Evolutionary conservation across 2,797 vertebrate species (phyloP).

Genomic region (Craterocephalus amniculus): DNA sequence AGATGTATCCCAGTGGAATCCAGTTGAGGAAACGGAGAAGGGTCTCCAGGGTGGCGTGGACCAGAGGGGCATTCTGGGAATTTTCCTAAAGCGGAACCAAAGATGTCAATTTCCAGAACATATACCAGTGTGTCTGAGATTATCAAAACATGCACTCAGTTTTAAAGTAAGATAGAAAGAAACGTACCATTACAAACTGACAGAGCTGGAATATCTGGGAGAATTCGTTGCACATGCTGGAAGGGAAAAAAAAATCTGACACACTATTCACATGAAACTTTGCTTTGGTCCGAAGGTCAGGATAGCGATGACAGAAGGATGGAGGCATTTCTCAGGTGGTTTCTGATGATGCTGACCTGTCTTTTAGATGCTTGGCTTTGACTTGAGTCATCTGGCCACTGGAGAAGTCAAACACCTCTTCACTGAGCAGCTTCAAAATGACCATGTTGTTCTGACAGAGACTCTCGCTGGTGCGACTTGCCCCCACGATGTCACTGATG

Average conservation of each 20-base stretch:
- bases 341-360: conserved; percentile 84
- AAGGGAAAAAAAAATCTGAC: conserved; percentile 2
- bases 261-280: not conserved
- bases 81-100: conserved; percentile 85
- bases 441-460: conserved; percentile 99
- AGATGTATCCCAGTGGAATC: conserved; percentile 99
- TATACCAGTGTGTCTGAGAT: not conserved
- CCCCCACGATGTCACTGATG: conserved; percentile 98
- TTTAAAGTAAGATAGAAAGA: not conserved
- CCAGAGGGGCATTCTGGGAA: conserved; percentile 97
- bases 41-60: conserved; percentile 96
- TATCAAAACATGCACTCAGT: not conserved
- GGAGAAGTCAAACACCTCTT: conserved; percentile 99
- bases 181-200: conserved; percentile 96
- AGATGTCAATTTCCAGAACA: not conserved
- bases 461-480: conserved; percentile 97
- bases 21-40: conserved; percentile 96
- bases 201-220: conserved; percentile 99
- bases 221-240: conserved; percentile 99
- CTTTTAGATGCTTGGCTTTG: conserved; percentile 99
- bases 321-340: not conserved
- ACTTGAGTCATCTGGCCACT: conserved; percentile 99
- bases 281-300: not conserved
- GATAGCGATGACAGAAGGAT: not conserved
- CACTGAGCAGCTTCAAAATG: conserved; percentile 96